These are phyloP conservation scores for Anagrus nilaparvatae DNA, from an alignment of 1,140 invertebrate species.

Conservation along the genomic window DNA sequence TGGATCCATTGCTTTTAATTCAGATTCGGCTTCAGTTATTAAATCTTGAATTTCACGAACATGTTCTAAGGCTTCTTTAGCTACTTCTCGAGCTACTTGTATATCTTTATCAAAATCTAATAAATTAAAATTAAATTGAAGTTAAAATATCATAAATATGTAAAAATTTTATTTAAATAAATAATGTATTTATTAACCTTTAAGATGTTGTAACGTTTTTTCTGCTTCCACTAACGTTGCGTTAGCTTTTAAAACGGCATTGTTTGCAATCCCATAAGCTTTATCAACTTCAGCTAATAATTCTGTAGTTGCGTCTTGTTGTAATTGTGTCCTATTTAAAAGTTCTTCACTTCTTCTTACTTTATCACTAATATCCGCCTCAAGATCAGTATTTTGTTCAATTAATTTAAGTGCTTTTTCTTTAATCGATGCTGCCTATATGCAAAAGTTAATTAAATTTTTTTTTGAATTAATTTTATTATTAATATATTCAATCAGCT, in stretches of 20 bases:
- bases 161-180: too few species aligned
- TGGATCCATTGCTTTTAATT: too few species aligned
- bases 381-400: constrained; percentile 44
- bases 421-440: constrained; percentile 50
- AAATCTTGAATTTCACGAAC: constrained; percentile 48
- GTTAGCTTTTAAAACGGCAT: constrained; percentile 74
- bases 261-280: constrained; percentile 62
- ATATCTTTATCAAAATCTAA: constrained; percentile 84
- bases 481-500: too few species aligned
- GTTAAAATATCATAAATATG: too few species aligned
- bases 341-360: constrained; percentile 41
- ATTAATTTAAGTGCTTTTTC: constrained; percentile 55
- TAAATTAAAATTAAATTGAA: constrained; percentile 14
- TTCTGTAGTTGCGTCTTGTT: constrained; percentile 54
- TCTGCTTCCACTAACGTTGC: constrained; percentile 78
- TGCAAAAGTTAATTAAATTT: constrained; percentile 16
- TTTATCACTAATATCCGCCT: constrained; percentile 54
- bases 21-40: too few species aligned
- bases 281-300: constrained; percentile 58
- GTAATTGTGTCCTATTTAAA: constrained; percentile 42
- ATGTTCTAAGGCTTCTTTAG: constrained; percentile 50
- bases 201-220: constrained; percentile 71
- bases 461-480: constrained; percentile 5
- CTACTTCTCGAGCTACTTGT: constrained; percentile 60
- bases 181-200: constrained; percentile 48